Evolutionary conservation across 2,888 invertebrate species (phyloP), one percentile per base, ranked within the genome.

Genomic region (Hypercompe scribonia): DNA sequence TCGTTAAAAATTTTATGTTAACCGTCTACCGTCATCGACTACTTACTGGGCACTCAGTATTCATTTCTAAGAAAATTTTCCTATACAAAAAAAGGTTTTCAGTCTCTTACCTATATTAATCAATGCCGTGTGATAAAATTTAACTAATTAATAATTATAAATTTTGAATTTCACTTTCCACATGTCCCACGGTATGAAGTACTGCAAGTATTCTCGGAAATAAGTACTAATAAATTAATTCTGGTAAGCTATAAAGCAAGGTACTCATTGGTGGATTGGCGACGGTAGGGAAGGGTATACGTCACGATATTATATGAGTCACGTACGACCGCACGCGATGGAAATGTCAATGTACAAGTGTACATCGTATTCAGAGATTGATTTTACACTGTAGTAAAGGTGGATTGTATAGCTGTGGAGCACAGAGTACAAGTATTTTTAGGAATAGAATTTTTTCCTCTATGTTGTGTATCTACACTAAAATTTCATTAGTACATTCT

Each of bases 321-420:
- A 91, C 91, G 90, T 89, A 75, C 66, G 79, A 78, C 79, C 77
- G 86, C 89, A 90, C 89, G 90, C 90, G 90, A 90, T 87, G 82
- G 73, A 86, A 87, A 88, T 90, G 84, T 85, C 86, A 88, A 91
- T 88, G 68, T 86, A 78, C 84, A 86, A 83, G 82, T 87, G 83
- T 68, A 76, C 34, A 76, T 77, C 31, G 42, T 39, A 75, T 63
- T 71, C 65, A 46, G 65, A 70, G 68, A 46, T 58, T 74, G 39
- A 74, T 70, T 75, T 71, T 75, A 74, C 36, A 54, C 68, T 78
- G 72, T 70, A 70, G 73, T 72, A 54, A 65, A 36, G 66, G n/a
- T 68, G 33, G 50, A 65, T 33, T 34, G 34, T 31, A 61, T 31
- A 31, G 18, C 61, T 31, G 2, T 0, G 18, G 61, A 31, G 31